Conservation (phyloP, 2,888 invertebrate genomes). For the Noctua pronuba region DNA sequence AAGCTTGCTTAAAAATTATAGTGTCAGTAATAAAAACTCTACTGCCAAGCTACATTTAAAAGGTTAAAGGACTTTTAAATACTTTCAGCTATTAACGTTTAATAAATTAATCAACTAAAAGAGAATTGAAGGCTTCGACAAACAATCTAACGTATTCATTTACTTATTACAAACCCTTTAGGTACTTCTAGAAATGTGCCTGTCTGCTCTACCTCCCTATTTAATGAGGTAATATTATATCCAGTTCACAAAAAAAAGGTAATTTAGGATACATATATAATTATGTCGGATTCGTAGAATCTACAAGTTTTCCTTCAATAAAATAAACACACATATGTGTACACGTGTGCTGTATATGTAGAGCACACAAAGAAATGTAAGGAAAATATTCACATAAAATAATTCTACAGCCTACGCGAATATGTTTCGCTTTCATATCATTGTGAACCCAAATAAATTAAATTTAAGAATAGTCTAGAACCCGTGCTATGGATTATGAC, state of each 20-base stretch:
- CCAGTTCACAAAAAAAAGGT: conserved; percentile 9
- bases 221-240: not conserved
- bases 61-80: not conserved
- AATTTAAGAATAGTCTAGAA: conserved; percentile 4
- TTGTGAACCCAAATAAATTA: conserved; percentile 16
- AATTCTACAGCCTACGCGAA: conserved; percentile 18
- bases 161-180: not conserved
- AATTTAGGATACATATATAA: not conserved
- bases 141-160: not conserved
- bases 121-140: not conserved
- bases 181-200: not conserved
- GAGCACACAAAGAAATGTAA: conserved; percentile 15
- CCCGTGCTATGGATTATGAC: not conserved
- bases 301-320: conserved; percentile 6
- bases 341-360: not conserved
- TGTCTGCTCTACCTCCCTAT: not conserved
- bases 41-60: not conserved
- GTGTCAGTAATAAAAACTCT: not conserved
- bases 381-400: conserved; percentile 9
- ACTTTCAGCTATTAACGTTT: not conserved
- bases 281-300: conserved; percentile 4
- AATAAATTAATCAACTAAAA: not conserved
- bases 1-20: not conserved
- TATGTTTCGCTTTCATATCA: conserved; percentile 19
- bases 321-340: conserved; percentile 4